Percentiles rank a stretch among this genome's conserved stretches.
Evolutionary conservation across 2,797 vertebrate genomes (phyloP).

Genomic region (Coluber constrictor): DNA sequence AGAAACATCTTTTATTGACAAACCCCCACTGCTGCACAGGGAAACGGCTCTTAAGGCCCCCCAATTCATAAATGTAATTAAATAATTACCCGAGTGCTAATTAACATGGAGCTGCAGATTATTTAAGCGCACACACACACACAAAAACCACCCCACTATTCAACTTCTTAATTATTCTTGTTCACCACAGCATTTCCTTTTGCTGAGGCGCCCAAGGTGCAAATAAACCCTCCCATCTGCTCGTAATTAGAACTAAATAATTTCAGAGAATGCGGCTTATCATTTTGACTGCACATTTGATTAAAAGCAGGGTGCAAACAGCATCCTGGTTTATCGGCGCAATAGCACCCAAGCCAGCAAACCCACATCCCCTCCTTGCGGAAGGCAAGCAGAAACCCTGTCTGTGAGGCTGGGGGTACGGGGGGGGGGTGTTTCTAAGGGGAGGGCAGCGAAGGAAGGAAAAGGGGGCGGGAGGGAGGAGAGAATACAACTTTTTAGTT

Average conservation of each 20-base stretch:
- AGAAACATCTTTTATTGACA: slow-evolving; percentile 61
- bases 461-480: slow-evolving; percentile 27
- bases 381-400: slow-evolving; percentile 72
- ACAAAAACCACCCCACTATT: slow-evolving; percentile 85
- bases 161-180: slow-evolving; percentile 99
- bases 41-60: slow-evolving; percentile 69
- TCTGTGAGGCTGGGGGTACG: slow-evolving; percentile 69
- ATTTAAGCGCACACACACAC: slow-evolving; percentile 80
- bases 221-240: slow-evolving; percentile 99
- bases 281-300: slow-evolving; percentile 97
- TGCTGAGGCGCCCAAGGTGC: slow-evolving; percentile 97
- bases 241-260: slow-evolving; percentile 99
- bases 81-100: slow-evolving; percentile 99
- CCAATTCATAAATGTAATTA: slow-evolving; percentile 98
- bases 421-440: slow-evolving; percentile 12
- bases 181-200: slow-evolving; percentile 97
- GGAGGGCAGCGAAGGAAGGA: slow-evolving; percentile 52
- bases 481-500: slow-evolving; percentile 82
- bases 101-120: slow-evolving; percentile 96
- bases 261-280: slow-evolving; percentile 96
- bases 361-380: slow-evolving; percentile 63
- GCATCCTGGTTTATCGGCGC: slow-evolving; percentile 71
- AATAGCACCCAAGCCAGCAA: slow-evolving; percentile 62
- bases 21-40: slow-evolving; percentile 44
- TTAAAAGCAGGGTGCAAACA: slow-evolving; percentile 85